These are phyloP conservation scores for Sphenodon punctatus DNA, from an alignment of 2,797 vertebrate genomes.

Conservation along the genomic window DNA sequence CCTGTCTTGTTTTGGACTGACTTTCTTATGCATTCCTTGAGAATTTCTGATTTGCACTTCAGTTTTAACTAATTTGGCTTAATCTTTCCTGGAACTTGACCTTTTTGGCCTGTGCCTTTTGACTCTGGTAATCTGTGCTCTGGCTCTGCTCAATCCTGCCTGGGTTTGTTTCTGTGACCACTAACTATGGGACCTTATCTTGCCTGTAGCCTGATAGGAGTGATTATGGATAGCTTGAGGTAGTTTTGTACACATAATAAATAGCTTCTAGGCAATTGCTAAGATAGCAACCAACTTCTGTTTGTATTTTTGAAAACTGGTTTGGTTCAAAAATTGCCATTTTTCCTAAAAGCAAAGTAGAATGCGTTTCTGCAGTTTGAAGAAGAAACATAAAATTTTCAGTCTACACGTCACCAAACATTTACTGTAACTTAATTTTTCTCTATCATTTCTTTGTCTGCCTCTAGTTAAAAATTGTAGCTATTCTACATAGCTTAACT, in stretches of 20 bases:
- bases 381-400: not conserved
- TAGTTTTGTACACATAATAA: not conserved
- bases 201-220: no score
- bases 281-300: not conserved
- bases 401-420: not conserved
- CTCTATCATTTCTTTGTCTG: not conserved
- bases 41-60: no score
- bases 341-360: not conserved
- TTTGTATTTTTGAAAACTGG: not conserved
- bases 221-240: not conserved
- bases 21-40: no score
- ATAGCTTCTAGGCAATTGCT: not conserved
- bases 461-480: not conserved
- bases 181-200: no score
- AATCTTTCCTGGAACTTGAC: no score
- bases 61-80: no score
- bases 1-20: no score
- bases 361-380: not conserved
- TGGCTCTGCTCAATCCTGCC: no score
- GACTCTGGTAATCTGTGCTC: no score
- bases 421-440: not conserved
- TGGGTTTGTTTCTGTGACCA: no score
- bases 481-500: not conserved
- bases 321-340: not conserved
- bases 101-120: no score